phyloP scores from a whole-genome alignment of 2,888 invertebrate genomes.

The Melinopterus prodromus region DNA sequence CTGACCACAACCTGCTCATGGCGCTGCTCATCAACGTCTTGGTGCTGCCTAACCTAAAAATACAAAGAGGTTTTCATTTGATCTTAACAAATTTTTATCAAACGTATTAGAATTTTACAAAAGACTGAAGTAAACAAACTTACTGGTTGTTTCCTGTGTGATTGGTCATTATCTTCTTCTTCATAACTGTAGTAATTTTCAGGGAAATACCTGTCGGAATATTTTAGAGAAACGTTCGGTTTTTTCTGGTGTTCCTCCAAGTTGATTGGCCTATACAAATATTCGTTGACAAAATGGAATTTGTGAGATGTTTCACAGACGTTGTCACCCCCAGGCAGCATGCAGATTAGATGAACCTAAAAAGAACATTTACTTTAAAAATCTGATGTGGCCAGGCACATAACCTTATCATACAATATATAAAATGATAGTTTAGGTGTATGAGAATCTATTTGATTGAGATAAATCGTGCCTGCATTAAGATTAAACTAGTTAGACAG shows the following conservation, averaged over 20 bases:
- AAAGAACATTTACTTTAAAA: not conserved
- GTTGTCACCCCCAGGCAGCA: slow-evolving; percentile 89
- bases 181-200: slow-evolving; percentile 74
- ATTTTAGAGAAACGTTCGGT: slow-evolving; percentile 79
- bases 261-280: slow-evolving; percentile 88
- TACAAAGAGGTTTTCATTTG: not conserved
- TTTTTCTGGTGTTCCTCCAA: slow-evolving; percentile 82
- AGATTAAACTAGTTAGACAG: no score
- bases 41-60: not conserved
- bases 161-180: slow-evolving; percentile 63
- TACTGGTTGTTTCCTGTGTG: slow-evolving; percentile 50
- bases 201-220: slow-evolving; percentile 86
- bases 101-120: not conserved
- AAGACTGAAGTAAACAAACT: slow-evolving; percentile 21
- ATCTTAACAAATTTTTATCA: not conserved
- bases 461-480: no score
- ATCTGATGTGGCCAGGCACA: no score
- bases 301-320: slow-evolving; percentile 89
- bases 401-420: no score
- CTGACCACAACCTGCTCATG: slow-evolving; percentile 47
- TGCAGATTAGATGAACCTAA: slow-evolving; percentile 91
- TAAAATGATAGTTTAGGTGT: no score
- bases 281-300: slow-evolving; percentile 92
- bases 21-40: slow-evolving; percentile 34
- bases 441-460: no score